Conservation (phyloP, 2,888 invertebrate species). For the Eustalomyia histrio region DNA sequence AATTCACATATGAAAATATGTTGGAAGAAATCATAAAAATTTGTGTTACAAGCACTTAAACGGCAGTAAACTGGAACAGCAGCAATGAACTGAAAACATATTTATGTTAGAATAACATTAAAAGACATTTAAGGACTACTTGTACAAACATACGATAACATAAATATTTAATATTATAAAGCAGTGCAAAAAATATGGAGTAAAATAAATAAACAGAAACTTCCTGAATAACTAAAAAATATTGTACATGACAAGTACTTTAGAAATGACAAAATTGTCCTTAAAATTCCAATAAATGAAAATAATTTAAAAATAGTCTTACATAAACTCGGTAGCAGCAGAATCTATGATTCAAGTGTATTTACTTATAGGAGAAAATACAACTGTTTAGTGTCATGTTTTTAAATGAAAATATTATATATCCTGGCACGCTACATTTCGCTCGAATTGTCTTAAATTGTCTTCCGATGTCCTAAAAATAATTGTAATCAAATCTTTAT, state of each 20-base stretch:
- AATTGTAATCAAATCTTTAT: conserved; percentile 58
- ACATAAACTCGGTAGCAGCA: neutral
- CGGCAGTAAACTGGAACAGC: conserved; percentile 57
- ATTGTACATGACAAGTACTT: conserved; percentile 33
- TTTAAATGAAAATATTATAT: conserved; percentile 38
- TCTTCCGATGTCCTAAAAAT: conserved; percentile 28
- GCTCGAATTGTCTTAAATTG: conserved; percentile 25
- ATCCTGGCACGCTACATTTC: conserved; percentile 64
- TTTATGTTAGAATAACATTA: conserved; percentile 61
- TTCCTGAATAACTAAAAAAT: conserved; percentile 50
- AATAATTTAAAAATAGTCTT: conserved; percentile 7
- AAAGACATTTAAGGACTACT: conserved; percentile 51
- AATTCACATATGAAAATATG: conserved; percentile 42
- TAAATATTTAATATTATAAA: neutral
- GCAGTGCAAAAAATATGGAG: conserved; percentile 59
- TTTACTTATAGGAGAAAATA: conserved; percentile 46
- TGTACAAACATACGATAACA: conserved; percentile 43
- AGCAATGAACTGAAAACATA: conserved; percentile 18
- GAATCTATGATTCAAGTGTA: conserved; percentile 45
- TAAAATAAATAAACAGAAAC: conserved; percentile 59
- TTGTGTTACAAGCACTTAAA: conserved; percentile 68
- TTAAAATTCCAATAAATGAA: neutral
- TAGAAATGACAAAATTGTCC: conserved; percentile 1
- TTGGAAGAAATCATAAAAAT: conserved; percentile 66
- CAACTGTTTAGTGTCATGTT: conserved; percentile 54